Percentiles rank a stretch among this genome's conserved stretches.
phyloP scores from a whole-genome alignment of 2,888 invertebrate genomes.

The Parascotia fuliginaria region DNA sequence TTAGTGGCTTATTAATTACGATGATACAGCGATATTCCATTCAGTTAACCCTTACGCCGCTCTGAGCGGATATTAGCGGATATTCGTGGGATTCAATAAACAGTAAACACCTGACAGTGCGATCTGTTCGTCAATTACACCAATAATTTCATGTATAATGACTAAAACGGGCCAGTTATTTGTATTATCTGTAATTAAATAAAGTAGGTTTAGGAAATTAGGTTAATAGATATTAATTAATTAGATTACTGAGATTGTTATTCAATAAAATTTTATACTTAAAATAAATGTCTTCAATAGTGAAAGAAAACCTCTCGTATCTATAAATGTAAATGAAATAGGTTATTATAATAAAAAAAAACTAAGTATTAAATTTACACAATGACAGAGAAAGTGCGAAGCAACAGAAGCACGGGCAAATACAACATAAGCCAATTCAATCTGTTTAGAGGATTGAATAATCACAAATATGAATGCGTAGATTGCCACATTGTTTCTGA shows the following conservation, averaged over 20 bases:
- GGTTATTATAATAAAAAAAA: no score
- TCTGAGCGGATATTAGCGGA: constrained; percentile 1
- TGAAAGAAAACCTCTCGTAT: no score
- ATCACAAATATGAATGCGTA: no score
- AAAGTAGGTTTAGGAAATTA: neutral
- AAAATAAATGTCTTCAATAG: neutral
- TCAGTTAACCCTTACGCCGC: constrained; percentile 8
- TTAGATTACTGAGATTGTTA: neutral
- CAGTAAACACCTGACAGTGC: constrained; percentile 13
- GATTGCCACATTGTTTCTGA: no score
- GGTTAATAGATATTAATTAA: neutral
- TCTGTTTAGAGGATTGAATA: no score
- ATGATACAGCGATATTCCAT: constrained; percentile 12
- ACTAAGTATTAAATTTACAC: no score
- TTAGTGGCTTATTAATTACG: constrained; percentile 16
- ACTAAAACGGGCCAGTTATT: constrained; percentile 17
- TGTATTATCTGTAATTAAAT: constrained; percentile 3
- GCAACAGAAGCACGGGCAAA: no score
- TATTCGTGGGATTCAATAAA: constrained; percentile 17
- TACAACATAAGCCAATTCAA: no score
- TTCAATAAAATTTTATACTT: no score
- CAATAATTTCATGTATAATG: constrained; percentile 9
- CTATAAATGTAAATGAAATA: no score
- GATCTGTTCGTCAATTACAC: constrained; percentile 12
- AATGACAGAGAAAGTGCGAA: no score